Base-by-base conservation (phyloP, 2,113 vertebrate species). In the Callocephalon fimbriatum region DNA sequence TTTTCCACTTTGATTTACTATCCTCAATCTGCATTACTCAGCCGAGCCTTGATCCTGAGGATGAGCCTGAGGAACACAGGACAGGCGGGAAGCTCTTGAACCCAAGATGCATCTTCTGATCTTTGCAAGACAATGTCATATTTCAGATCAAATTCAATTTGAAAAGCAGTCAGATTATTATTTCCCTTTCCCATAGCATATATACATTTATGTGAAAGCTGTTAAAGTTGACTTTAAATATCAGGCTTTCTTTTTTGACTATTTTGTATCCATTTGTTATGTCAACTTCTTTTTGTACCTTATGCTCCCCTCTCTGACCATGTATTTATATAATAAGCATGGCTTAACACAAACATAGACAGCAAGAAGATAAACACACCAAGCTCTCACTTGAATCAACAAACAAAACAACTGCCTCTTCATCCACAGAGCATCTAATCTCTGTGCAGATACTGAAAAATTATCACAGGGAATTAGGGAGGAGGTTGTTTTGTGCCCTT, bases 271-370 rank as follows among this genome's bases (percentile, higher is more conserved):
- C 3, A 27, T 58, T 90, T 66, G 23, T 70, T 58, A 20, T 1
- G 6, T 38, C 44, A 47, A 47, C 37, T 61, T 72, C 11, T 61
- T 71, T 77, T 74, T 1, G 11, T 2, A 9, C 40, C 6, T 62
- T n/a, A 38, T 4, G 8, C 74, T 59, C 23, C 61, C 10, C 19
- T 70, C 50, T 59, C 54, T 38, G 61, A 58, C 42, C 20, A 40
- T 0, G 0, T 16, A 44, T n/a, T 44, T 62, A 31, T 53, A 12
- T 56, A 62, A 25, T 15, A 82, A 40, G 15, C 40, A 47, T 14
- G 18, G 40, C 26, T 25, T 71, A 85, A 31, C 9, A 51, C 59
- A 40, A 80, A 61, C 32, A 37, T 2, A 8, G 8, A 13, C 70
- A 54, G 17, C 37, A 85, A 59, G 63, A 38, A 81, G 29, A 74